Conservation (phyloP, 2,797 vertebrate species). For the Heteromormyrus szaboi region DNA sequence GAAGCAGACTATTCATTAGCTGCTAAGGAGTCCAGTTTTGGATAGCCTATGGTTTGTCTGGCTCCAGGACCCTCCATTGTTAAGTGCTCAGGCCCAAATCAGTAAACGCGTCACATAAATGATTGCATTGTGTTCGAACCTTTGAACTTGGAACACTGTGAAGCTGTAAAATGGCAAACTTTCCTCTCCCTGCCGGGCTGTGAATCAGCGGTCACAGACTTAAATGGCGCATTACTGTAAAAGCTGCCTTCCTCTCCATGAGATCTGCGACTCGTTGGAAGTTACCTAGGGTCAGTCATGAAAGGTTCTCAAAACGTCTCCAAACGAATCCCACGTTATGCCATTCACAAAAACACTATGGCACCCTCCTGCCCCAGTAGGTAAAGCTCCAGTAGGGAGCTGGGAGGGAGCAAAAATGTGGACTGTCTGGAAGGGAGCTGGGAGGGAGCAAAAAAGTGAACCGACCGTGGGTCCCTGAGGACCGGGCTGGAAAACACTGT, state of each 20-base stretch:
- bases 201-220: background rate
- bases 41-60: constrained; percentile 31
- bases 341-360: constrained; percentile 3
- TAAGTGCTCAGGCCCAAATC: background rate
- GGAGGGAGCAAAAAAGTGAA: background rate
- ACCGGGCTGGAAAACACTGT: background rate
- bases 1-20: constrained; percentile 47
- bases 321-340: background rate
- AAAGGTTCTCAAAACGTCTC: background rate
- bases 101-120: background rate
- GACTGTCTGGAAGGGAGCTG: background rate
- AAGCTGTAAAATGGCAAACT: background rate
- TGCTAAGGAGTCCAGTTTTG: constrained; percentile 34
- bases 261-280: background rate
- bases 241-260: background rate
- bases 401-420: background rate
- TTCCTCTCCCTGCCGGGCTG: background rate
- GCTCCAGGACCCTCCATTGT: constrained; percentile 20
- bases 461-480: background rate
- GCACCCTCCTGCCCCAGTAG: background rate
- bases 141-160: background rate
- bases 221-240: background rate
- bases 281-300: background rate
- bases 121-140: background rate
- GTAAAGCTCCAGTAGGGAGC: background rate